Percentiles rank a stretch among this genome's conserved stretches.
Evolutionary conservation across 2,888 invertebrate genomes (phyloP).

Genomic region (Synanthedon andrenaeformis): DNA sequence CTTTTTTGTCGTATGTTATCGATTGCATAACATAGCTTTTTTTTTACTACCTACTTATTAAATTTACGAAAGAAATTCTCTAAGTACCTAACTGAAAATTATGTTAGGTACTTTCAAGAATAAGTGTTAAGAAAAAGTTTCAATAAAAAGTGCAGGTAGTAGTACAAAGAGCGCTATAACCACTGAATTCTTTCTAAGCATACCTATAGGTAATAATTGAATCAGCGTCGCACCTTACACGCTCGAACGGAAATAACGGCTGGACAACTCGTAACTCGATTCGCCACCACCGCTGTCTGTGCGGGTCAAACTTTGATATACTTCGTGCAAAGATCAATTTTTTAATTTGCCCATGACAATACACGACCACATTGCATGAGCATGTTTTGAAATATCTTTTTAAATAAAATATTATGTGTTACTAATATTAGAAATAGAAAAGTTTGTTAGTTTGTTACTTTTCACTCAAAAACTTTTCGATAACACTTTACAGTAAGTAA

Average conservation of each 20-base stretch:
- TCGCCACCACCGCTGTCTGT: conserved; percentile 15
- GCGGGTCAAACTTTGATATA: conserved; percentile 32
- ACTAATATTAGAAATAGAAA: too few species aligned
- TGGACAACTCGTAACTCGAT: conserved; percentile 31
- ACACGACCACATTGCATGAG: too few species aligned
- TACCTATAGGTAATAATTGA: conserved; percentile 3
- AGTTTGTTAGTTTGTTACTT: too few species aligned
- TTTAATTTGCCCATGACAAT: not conserved
- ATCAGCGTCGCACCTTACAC: conserved; percentile 1
- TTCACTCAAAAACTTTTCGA: too few species aligned
- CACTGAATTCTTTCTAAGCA: not conserved
- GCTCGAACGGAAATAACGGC: conserved; percentile 18
- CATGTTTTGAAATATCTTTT: not conserved
- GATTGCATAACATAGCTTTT: too few species aligned
- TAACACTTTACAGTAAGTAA: too few species aligned
- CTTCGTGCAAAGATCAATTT: conserved; percentile 2
- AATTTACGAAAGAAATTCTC: too few species aligned
- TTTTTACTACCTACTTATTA: too few species aligned
- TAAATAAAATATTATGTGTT: too few species aligned
- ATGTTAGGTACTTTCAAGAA: too few species aligned
- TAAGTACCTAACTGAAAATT: too few species aligned
- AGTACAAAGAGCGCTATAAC: not conserved
- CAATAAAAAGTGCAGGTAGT: not conserved
- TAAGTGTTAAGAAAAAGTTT: not conserved
- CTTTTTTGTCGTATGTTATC: too few species aligned